Evolutionary conservation across 2,797 vertebrate genomes (phyloP).

Genomic region (Scolopax rusticola): DNA sequence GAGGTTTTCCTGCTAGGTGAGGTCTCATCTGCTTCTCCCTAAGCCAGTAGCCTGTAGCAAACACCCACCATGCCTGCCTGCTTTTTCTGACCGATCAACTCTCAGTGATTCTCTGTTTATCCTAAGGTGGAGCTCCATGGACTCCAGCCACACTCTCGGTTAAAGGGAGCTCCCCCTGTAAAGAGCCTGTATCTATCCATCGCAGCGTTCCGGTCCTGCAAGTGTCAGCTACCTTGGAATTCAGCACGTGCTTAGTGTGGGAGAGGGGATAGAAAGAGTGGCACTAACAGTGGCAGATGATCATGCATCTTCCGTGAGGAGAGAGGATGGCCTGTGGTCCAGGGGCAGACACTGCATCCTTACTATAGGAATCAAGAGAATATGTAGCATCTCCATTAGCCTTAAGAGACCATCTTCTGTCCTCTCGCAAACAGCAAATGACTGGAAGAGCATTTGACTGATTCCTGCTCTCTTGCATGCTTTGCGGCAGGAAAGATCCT

Average conservation of each 20-base stretch:
- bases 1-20: not conserved
- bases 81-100: not conserved
- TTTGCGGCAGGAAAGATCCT: not conserved
- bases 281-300: not conserved
- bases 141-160: rapidly evolving
- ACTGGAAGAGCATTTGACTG: not conserved
- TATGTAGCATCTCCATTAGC: not conserved
- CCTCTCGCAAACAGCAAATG: not conserved
- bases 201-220: rapidly evolving
- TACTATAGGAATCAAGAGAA: not conserved
- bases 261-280: not conserved
- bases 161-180: not conserved
- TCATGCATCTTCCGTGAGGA: not conserved
- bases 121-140: not conserved
- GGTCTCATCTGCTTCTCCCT: not conserved
- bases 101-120: not conserved
- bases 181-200: not conserved
- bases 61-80: not conserved
- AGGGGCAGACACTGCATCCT: rapidly evolving
- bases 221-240: not conserved
- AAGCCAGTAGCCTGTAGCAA: not conserved
- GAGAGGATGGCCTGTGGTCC: not conserved
- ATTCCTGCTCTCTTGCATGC: not conserved
- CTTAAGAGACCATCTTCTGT: not conserved
- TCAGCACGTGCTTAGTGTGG: not conserved